A percentile compares a stretch with the other conserved stretches of the same genome.
Evolutionary conservation across 2,888 invertebrate genomes (phyloP).

Genomic region (Actias luna): DNA sequence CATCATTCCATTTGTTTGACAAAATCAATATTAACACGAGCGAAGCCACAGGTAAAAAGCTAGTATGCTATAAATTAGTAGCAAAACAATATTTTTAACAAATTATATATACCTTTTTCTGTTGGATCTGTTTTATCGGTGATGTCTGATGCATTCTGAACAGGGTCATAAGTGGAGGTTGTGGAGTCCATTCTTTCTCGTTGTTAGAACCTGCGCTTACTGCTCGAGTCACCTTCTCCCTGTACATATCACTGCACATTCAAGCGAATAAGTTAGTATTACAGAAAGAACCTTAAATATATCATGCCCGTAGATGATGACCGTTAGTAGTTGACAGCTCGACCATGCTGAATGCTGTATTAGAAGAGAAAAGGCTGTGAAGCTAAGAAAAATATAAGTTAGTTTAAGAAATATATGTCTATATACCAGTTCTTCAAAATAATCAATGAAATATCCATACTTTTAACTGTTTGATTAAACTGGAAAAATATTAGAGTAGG

Average conservation of each 20-base stretch:
- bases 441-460: too few species aligned
- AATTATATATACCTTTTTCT: conserved; percentile 84
- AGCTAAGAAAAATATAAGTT: neutral
- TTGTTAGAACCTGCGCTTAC: conserved; percentile 22
- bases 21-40: too few species aligned
- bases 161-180: conserved; percentile 89
- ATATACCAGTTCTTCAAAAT: too few species aligned
- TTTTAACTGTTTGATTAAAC: too few species aligned
- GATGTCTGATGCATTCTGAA: conserved; percentile 87
- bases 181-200: conserved; percentile 83
- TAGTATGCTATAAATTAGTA: too few species aligned
- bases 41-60: too few species aligned
- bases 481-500: neutral
- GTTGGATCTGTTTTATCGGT: conserved; percentile 85
- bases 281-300: neutral
- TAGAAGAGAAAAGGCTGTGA: neutral
- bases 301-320: neutral
- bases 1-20: too few species aligned
- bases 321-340: conserved; percentile 12
- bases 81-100: too few species aligned
- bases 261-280: conserved; percentile 28
- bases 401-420: too few species aligned
- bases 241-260: conserved; percentile 69
- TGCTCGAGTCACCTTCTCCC: conserved; percentile 66
- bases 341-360: conserved; percentile 17